Evolutionary conservation across 2,888 invertebrate species (phyloP).

Genomic region (Gerosis bhagava): DNA sequence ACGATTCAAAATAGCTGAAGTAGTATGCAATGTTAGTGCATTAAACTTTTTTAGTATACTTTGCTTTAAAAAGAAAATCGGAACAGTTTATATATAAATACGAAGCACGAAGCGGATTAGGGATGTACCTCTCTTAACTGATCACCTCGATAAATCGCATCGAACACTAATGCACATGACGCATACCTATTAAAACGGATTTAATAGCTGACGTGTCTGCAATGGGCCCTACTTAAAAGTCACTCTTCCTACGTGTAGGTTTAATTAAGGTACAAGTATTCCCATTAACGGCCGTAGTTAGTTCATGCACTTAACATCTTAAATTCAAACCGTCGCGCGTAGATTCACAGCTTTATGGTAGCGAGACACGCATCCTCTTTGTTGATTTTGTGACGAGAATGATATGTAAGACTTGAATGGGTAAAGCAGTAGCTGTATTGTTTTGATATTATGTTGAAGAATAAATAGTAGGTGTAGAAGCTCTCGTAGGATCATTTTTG

Average conservation of each 20-base stretch:
- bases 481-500: no score
- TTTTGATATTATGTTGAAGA: no score
- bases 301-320: conserved; percentile 40
- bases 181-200: conserved; percentile 26
- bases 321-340: conserved; percentile 26
- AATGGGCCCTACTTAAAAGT: conserved; percentile 20
- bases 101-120: no score
- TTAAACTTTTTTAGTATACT: no score
- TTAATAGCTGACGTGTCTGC: conserved; percentile 21
- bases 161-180: conserved; percentile 22
- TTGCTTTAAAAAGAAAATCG: no score
- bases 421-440: no score
- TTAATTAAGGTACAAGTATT: conserved; percentile 50
- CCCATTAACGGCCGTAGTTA: conserved; percentile 32
- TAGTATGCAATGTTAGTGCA: no score
- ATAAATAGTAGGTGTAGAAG: no score
- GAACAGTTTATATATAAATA: no score
- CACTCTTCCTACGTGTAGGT: conserved; percentile 14
- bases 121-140: no score
- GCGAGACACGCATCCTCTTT: conserved; percentile 50
- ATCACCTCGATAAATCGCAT: conserved; percentile 22
- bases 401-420: no score
- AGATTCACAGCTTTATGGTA: conserved; percentile 17
- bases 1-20: no score
- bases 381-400: conserved; percentile 51